A percentile compares a stretch with the other conserved stretches of the same genome.
Evolutionary conservation across 1,140 invertebrate genomes (phyloP).

Genomic region (Euwallacea similis): DNA sequence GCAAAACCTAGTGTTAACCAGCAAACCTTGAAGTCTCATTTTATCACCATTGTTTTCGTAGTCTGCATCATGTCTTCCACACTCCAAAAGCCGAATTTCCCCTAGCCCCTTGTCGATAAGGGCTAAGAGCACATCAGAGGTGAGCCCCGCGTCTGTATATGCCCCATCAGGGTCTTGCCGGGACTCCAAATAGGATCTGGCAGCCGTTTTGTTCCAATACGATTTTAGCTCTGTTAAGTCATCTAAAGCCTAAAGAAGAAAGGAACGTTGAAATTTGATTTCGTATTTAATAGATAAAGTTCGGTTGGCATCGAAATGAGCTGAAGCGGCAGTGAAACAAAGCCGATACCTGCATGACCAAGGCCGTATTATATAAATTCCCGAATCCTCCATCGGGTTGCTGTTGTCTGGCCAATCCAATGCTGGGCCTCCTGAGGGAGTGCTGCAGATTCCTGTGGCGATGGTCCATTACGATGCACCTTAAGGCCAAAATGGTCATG

Average conservation of each 20-base stretch:
- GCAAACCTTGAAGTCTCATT: not conserved
- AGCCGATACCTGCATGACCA: conserved; percentile 69
- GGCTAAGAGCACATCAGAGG: conserved; percentile 74
- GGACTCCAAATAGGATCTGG: conserved; percentile 70
- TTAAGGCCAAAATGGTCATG: conserved; percentile 78
- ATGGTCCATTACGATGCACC: conserved; percentile 83
- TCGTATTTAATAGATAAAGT: too few relatives aligned
- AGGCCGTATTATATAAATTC: conserved; percentile 75
- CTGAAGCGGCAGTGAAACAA: conserved; percentile 8
- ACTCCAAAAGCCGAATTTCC: conserved; percentile 68
- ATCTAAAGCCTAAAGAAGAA: conserved; percentile 64
- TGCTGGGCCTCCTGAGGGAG: conserved; percentile 72
- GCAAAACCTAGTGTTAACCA: conserved; percentile 21
- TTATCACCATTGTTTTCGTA: conserved; percentile 52
- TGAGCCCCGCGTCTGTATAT: conserved; percentile 72
- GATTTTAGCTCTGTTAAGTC: conserved; percentile 63
- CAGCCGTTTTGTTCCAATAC: conserved; percentile 76
- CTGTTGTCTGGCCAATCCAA: conserved; percentile 74
- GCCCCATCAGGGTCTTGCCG: conserved; percentile 75
- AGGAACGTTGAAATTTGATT: too few relatives aligned
- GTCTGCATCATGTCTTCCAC: conserved; percentile 58
- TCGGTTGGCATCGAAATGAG: too few relatives aligned
- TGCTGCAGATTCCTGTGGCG: conserved; percentile 76
- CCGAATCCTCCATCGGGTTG: conserved; percentile 79
- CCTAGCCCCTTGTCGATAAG: conserved; percentile 64